These are phyloP conservation scores for Mormyrops attenuatus DNA, from an alignment of 2,797 vertebrate genomes.

Conservation along the genomic window DNA sequence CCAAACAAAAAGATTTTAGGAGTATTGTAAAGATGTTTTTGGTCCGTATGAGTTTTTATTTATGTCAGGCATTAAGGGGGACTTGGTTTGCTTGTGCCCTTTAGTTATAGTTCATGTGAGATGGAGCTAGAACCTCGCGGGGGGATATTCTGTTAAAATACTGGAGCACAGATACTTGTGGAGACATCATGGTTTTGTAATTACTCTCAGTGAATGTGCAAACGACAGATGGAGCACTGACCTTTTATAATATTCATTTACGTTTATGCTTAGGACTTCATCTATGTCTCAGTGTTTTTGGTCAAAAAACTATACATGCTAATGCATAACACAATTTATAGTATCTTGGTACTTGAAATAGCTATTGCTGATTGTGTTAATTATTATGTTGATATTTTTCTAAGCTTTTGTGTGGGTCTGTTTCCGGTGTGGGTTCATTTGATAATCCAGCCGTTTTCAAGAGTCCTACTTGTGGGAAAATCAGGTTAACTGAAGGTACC, in stretches of 20 bases:
- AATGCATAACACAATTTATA: not conserved
- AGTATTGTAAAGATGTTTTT: not conserved
- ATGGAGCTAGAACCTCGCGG: conserved; percentile 37
- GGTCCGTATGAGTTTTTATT: not conserved
- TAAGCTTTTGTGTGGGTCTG: not conserved
- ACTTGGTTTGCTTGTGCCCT: not conserved
- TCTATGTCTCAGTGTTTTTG: conserved; percentile 56
- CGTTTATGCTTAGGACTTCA: conserved; percentile 54
- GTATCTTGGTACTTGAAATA: not conserved
- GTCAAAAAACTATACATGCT: conserved; percentile 41
- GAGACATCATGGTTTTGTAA: conserved; percentile 57
- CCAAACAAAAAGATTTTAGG: not conserved
- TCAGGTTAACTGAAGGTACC: not conserved
- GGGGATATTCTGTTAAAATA: conserved; percentile 56
- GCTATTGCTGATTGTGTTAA: not conserved
- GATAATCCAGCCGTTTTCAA: not conserved
- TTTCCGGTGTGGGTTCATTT: not conserved
- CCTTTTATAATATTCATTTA: conserved; percentile 65
- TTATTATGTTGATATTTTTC: not conserved
- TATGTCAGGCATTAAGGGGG: not conserved
- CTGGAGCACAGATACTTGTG: conserved; percentile 44
- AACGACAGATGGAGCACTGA: conserved; percentile 67
- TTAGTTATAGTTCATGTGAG: conserved; percentile 10
- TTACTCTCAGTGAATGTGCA: conserved; percentile 65
- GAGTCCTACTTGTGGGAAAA: not conserved